These are phyloP conservation scores for Spicauda simplicius DNA, from an alignment of 2,888 invertebrate genomes.

Conservation along the genomic window DNA sequence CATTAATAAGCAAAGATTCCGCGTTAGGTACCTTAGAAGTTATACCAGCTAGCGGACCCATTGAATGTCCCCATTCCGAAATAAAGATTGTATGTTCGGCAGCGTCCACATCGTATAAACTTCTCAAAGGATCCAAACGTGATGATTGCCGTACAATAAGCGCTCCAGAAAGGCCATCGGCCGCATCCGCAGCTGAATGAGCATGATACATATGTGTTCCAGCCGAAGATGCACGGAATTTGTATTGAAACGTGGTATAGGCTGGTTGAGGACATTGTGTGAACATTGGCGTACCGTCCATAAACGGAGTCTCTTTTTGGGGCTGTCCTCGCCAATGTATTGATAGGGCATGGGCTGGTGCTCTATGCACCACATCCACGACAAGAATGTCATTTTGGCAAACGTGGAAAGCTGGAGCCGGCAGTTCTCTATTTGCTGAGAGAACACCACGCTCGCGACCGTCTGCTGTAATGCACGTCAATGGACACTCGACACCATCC, in stretches of 20 bases:
- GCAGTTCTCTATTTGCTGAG: constrained; percentile 87
- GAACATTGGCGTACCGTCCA: constrained; percentile 92
- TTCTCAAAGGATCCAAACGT: constrained; percentile 83
- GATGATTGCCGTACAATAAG: constrained; percentile 88
- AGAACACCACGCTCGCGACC: constrained; percentile 87
- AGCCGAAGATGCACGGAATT: constrained; percentile 88
- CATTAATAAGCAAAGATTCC: constrained; percentile 87
- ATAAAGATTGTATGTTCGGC: constrained; percentile 88
- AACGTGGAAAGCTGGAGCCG: constrained; percentile 87
- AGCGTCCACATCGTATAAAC: constrained; percentile 89
- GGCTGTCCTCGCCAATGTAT: constrained; percentile 94
- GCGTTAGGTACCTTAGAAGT: constrained; percentile 67
- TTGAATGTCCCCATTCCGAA: constrained; percentile 88
- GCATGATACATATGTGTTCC: constrained; percentile 92
- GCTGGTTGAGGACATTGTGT: constrained; percentile 91
- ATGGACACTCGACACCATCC: constrained; percentile 83
- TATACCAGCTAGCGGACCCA: constrained; percentile 76
- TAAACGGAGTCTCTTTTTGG: constrained; percentile 87
- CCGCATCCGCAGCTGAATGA: constrained; percentile 88
- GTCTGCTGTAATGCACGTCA: constrained; percentile 87
- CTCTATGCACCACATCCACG: constrained; percentile 89
- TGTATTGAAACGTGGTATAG: constrained; percentile 90
- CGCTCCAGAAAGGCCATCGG: constrained; percentile 89
- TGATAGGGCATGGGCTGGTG: constrained; percentile 88
- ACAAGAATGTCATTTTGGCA: constrained; percentile 91